Percentiles rank a stretch among this genome's conserved stretches.
These are phyloP conservation scores for Drosophila yooni DNA, from an alignment of 2,888 invertebrate species.

Conservation along the genomic window DNA sequence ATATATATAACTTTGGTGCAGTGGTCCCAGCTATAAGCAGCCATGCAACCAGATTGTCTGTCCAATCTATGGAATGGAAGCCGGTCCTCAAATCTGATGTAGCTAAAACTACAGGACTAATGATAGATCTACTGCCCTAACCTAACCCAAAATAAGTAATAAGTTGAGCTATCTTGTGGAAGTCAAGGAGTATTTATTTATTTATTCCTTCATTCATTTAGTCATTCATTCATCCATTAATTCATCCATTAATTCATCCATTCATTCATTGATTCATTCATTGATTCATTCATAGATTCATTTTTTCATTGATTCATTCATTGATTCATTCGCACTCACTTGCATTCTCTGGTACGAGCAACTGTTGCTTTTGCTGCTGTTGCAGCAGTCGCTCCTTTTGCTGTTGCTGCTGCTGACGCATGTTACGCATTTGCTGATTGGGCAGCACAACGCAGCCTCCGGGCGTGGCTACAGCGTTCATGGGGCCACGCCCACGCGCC, in stretches of 20 bases:
- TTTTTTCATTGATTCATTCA: neutral
- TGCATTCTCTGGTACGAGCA: slow-evolving; percentile 92
- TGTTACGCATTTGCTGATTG: slow-evolving; percentile 76
- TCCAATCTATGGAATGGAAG: neutral
- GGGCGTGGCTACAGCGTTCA: slow-evolving; percentile 81
- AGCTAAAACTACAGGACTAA: neutral
- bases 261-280: neutral
- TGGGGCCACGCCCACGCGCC: slow-evolving; percentile 80
- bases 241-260: neutral
- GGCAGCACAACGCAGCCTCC: slow-evolving; percentile 77
- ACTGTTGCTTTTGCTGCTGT: slow-evolving; percentile 92
- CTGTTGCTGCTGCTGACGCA: slow-evolving; percentile 83
- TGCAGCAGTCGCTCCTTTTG: slow-evolving; percentile 90
- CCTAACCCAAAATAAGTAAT: neutral
- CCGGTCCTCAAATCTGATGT: neutral
- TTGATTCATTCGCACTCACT: slow-evolving; percentile 74
- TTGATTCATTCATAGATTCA: neutral
- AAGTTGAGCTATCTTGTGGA: neutral
- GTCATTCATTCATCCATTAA: neutral
- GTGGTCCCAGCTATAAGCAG: neutral
- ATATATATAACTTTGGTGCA: neutral
- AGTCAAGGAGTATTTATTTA: too few species aligned
- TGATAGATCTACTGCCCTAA: neutral
- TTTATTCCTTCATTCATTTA: too few species aligned
- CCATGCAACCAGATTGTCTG: neutral